phyloP scores from a whole-genome alignment of 2,113 vertebrate genomes.

The Gallinago paraguaiae region DNA sequence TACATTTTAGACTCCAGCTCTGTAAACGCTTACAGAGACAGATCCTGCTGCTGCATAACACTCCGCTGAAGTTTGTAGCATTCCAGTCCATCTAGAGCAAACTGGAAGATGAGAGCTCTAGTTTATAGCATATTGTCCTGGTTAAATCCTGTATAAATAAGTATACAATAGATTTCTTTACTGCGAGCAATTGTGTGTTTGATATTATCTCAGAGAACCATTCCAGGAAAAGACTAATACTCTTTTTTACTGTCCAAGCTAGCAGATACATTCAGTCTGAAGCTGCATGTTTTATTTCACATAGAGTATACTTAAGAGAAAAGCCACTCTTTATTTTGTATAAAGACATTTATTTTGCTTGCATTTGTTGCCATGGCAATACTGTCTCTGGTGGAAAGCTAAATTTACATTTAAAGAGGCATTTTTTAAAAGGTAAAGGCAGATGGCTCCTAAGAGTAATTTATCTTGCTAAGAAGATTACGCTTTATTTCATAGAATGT shows the following conservation, averaged over 20 bases:
- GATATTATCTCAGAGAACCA: neutral
- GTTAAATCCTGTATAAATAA: neutral
- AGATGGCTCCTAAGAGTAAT: conserved; percentile 20
- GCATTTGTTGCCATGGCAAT: conserved; percentile 50
- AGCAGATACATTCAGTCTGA: neutral
- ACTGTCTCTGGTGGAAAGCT: conserved; percentile 24
- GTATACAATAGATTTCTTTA: neutral
- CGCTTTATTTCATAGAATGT: neutral
- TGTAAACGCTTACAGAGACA: neutral
- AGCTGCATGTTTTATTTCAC: neutral
- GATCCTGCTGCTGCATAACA: neutral
- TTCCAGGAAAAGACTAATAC: neutral
- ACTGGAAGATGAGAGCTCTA: neutral
- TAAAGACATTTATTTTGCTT: conserved; percentile 43
- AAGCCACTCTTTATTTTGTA: neutral
- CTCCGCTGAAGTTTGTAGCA: neutral
- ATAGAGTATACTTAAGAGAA: neutral
- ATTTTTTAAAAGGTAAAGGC: conserved; percentile 27
- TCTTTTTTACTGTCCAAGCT: neutral
- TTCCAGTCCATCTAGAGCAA: conserved; percentile 9
- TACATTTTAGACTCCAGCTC: neutral
- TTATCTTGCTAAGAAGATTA: conserved; percentile 19
- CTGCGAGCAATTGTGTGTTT: neutral
- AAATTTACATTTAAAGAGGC: conserved; percentile 62
- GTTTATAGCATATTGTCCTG: neutral